A percentile compares a stretch with the other conserved stretches of the same genome.
Evolutionary conservation across 2,888 invertebrate genomes (phyloP).

Genomic region (Drosophila kanekoi): DNA sequence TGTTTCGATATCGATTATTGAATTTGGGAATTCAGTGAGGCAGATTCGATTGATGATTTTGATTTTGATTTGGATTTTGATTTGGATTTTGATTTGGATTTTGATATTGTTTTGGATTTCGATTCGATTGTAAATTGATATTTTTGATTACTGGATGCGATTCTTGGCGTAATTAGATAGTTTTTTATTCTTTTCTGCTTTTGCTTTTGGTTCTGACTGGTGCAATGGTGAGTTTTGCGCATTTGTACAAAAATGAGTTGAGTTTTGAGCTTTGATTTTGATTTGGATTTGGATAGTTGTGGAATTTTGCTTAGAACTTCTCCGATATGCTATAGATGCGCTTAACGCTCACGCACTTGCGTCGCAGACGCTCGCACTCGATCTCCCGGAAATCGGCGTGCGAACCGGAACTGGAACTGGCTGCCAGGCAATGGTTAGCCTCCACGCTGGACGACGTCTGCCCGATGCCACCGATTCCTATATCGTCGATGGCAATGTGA

Average conservation of each 20-base stretch:
- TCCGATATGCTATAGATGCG: conserved; percentile 85
- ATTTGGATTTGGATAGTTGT: conserved; percentile 28
- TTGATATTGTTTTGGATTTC: conserved; percentile 40
- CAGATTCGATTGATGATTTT: conserved; percentile 57
- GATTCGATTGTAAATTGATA: conserved; percentile 28
- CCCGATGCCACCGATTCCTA: conserved; percentile 51
- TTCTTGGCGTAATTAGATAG: background rate
- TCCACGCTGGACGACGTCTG: conserved; percentile 19
- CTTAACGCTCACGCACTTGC: conserved; percentile 84
- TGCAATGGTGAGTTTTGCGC: conserved; percentile 53
- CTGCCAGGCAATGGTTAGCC: conserved; percentile 49
- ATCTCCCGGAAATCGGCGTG: conserved; percentile 84
- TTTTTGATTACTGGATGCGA: conserved; percentile 30
- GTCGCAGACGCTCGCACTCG: conserved; percentile 83
- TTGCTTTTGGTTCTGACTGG: conserved; percentile 21
- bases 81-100: conserved; percentile 47
- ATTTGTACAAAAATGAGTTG: conserved; percentile 48
- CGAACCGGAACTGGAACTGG: conserved; percentile 69
- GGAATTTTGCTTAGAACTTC: conserved; percentile 75
- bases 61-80: conserved; percentile 39
- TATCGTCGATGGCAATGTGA: conserved; percentile 72
- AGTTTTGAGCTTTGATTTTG: conserved; percentile 43
- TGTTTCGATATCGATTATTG: conserved; percentile 44
- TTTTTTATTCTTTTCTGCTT: conserved; percentile 5
- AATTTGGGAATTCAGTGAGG: conserved; percentile 43